Base-by-base conservation (phyloP, 2,888 invertebrate species). In the Erynnis tages region DNA sequence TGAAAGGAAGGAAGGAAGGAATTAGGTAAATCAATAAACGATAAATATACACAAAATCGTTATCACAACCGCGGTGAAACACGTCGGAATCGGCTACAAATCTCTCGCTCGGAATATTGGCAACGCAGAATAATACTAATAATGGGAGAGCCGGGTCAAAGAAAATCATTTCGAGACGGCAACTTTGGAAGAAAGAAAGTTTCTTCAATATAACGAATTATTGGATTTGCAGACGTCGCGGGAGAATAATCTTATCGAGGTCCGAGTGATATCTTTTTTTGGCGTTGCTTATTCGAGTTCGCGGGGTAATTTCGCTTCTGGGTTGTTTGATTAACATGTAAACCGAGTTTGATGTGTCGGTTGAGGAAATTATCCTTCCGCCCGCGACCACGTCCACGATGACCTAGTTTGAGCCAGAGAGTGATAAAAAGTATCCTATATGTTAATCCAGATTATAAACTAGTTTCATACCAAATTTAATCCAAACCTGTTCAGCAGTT, bases 131-230 rank as follows among this genome's bases (percentile, higher is more conserved):
- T 78, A 80, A 79, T 77, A 80, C 74, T 78, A 82, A 83, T 83
- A 82, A 80, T 67, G 67, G 60, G 62, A 54, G 59, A 58, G 71
- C 65, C 69, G 76, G 75, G 74, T 79, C 81, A 80, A 81, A 81
- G 78, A 76, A 76, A 80, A 79, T 83, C 71, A 82, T 81, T 77
- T 72, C 71, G 70, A 73, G 73, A 65, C 66, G 71, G 66, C 64
- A 79, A 78, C 73, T 83, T 76, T 63, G 73, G 63, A 63, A 67
- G 72, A 76, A 84, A 83, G 67, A 76, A 84, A 83, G 67, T 83
- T 83, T 82, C 76, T 82, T 81, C 78, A 79, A 81, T 80, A 80
- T 81, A 79, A 82, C 79, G 81, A 84, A 84, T 85, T 83, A 85
- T 85, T 85, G 80, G 82, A 82, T 79, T 75, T 76, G 68, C 70